phyloP scores from a whole-genome alignment of 2,888 invertebrate species.

The Lamellibrachia columna region DNA sequence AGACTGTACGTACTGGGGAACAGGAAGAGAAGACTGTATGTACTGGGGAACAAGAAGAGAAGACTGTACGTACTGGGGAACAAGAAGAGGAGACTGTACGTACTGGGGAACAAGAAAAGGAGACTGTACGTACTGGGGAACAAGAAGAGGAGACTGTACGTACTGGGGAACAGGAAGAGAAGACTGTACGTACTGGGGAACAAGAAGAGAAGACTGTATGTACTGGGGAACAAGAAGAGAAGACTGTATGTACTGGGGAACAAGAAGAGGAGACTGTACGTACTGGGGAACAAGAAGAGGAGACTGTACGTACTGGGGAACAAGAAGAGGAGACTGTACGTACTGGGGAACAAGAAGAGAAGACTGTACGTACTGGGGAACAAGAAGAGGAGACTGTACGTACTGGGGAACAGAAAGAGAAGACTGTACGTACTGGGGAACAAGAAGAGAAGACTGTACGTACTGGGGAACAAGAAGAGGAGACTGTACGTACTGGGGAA shows the following conservation, averaged over 20 bases:
- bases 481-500: no score
- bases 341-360: background rate
- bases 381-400: background rate
- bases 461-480: slow-evolving; percentile 13
- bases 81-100: background rate
- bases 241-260: background rate
- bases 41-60: no score
- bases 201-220: background rate
- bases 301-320: background rate
- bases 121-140: background rate
- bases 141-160: background rate
- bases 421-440: background rate
- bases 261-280: background rate
- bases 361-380: background rate
- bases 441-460: background rate
- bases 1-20: background rate
- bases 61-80: background rate
- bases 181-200: background rate
- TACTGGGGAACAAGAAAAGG: no score
- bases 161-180: no score
- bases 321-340: background rate
- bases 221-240: no score
- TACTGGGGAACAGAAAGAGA: no score
- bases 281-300: no score
- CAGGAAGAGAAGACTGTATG: background rate